A percentile compares a stretch with the other conserved stretches of the same genome.
Conservation (phyloP, 2,888 invertebrate species). For the Apodemia mormo region DNA sequence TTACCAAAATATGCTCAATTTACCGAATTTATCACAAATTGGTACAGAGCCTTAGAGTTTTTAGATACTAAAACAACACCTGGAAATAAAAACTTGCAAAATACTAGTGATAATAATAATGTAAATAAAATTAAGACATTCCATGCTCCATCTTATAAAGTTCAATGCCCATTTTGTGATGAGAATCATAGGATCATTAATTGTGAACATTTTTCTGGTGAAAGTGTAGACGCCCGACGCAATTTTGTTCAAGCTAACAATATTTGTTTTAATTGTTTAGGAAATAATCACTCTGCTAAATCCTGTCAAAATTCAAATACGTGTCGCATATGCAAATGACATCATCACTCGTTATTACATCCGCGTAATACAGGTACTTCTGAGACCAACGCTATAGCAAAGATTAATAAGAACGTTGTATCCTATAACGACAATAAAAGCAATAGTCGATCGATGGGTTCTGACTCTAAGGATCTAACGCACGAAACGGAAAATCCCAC, state of each 20-base stretch:
- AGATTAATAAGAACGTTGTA: background rate
- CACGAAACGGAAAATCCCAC: background rate
- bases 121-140: background rate
- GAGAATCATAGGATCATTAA: background rate
- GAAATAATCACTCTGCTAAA: background rate
- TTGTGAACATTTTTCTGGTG: background rate
- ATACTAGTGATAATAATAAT: background rate
- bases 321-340: background rate
- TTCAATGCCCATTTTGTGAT: slow-evolving; percentile 1
- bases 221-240: background rate
- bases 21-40: no score
- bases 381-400: background rate
- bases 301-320: background rate
- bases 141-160: background rate
- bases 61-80: background rate
- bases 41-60: background rate
- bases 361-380: background rate
- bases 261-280: slow-evolving; percentile 1
- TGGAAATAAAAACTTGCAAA: background rate
- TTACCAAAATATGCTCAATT: no score
- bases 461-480: background rate
- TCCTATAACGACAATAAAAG: background rate
- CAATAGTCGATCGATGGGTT: background rate
- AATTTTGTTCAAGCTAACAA: background rate
- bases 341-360: background rate